Base-by-base conservation (phyloP, 2,797 vertebrate species). In the Coregonus suidteri region DNA sequence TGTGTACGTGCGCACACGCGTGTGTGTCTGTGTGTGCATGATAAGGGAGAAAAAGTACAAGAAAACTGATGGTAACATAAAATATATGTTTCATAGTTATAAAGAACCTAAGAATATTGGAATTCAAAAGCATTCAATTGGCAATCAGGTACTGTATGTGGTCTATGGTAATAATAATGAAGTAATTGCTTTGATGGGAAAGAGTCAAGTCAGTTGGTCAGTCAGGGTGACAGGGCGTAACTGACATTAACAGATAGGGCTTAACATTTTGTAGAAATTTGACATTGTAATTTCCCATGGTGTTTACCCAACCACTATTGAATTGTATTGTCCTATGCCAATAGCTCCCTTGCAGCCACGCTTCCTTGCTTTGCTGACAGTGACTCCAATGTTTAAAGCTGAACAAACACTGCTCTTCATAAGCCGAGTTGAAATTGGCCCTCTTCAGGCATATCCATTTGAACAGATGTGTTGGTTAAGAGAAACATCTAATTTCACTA, bases 301-400 rank as follows among this genome's bases (percentile, higher is more conserved):
- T 72, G 76, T 77, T 77, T 72, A 72, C 76, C 54, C 76, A 52
- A 14, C 56, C 54, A 51, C 54, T 51, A 73, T 73, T 72, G 62
- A 73, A 73, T 53, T 35, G 68, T 88, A 86, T 86, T 3, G 73
- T 86, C 79, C 77, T 82, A 74, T 70, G 86, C 88, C 86, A 83
- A 76, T 13, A 77, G 89, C 90, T 89, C 87, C 86, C 84, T 77
- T 16, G 79, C 85, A 87, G 87, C 89, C 85, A 87, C 65, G 88
- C 82, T 81, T 80, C 69, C 75, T 1, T 2, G 81, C 87, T 77
- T 53, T 68, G 47, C 86, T 88, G 91, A 91, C 86, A 83, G 88
- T 75, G 76, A 83, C 88, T 84, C 85, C 87, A 77, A 77, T 89
- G 91, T 92, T 93, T 93, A 93, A 91, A 92, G 90, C 91, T 92